These are phyloP conservation scores for Nestor notabilis DNA, from an alignment of 2,113 vertebrate genomes.

Conservation along the genomic window DNA sequence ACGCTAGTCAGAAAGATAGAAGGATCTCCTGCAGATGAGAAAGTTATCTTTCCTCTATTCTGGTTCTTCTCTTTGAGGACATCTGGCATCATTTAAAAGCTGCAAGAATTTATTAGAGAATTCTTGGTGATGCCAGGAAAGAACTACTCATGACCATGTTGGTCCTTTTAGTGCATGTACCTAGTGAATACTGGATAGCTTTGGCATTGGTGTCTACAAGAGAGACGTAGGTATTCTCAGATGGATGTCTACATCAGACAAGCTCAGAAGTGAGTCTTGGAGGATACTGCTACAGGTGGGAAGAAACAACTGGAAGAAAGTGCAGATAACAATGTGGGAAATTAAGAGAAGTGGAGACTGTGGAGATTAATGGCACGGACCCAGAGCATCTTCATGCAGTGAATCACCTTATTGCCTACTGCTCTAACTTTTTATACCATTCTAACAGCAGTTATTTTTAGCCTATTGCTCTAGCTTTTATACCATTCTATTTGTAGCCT, in stretches of 20 bases:
- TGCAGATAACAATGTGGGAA: background rate
- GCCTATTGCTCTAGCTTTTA: too few relatives aligned
- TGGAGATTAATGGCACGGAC: too few relatives aligned
- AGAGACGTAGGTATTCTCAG: background rate
- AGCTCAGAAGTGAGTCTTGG: background rate
- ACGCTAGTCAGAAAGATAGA: background rate
- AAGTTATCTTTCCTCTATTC: background rate
- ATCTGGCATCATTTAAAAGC: background rate
- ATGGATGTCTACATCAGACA: background rate
- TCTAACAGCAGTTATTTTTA: too few relatives aligned
- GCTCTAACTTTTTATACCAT: too few relatives aligned
- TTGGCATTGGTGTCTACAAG: background rate
- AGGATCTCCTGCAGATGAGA: background rate
- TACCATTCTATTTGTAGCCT: too few relatives aligned
- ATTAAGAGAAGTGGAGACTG: too few relatives aligned
- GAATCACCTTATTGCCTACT: too few relatives aligned
- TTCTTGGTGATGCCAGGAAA: background rate
- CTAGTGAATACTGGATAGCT: background rate
- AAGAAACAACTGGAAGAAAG: background rate
- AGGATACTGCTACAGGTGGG: background rate
- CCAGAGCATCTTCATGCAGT: too few relatives aligned
- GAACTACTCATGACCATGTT: background rate
- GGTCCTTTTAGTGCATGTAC: background rate
- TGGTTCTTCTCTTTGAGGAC: background rate
- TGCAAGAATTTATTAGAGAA: background rate